Base-by-base conservation (phyloP, 2,797 vertebrate species). In the Syndactyla subalaris region DNA sequence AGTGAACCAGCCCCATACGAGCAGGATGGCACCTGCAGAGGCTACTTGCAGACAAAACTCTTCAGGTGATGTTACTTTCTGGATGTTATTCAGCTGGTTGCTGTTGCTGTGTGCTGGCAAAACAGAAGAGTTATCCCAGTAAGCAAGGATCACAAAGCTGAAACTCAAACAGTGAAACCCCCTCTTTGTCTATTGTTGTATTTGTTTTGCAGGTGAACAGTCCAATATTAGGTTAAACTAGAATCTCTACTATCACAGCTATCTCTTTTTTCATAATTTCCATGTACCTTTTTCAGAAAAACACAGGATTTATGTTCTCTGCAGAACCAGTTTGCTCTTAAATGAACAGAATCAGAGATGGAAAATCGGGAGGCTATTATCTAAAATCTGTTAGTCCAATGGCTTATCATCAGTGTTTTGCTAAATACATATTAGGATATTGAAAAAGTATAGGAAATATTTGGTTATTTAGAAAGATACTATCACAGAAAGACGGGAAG, bases 401-500 rank as follows among this genome's bases (percentile, higher is more conserved):
- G 5, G 2, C 2, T 85, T 63, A 26, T 36, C 51, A 6, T 36
- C n/a, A 4, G 9, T 39, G 20, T 55, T 89, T 78, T 77, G 7
- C 17, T 49, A 45, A 72, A 30, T 13, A 8, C 7, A 6, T 13
- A 22, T 59, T 29, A 68, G 6, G 16, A 41, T 41, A 27, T 13
- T 30, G 4, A 75, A 58, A 67, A 51, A 2, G 2, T 7, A 1
- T 21, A 46, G 24, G 22, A 85, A 82, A 79, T 63, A 68, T 14
- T 34, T 68, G 6, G 3, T 57, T 73, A 49, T 18, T 7, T 65
- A 52, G 27, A 81, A 77, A 71, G 4, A 49, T 18, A 27, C 7
- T 1, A 0, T 59, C 19, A 46, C 27, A 30, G 4, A 52, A 36
- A 93, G 22, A 46, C 2, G 3, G 2, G 30, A 5, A 39, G 26